phyloP scores from a whole-genome alignment of 1,140 invertebrate genomes.

The Adelges cooleyi region DNA sequence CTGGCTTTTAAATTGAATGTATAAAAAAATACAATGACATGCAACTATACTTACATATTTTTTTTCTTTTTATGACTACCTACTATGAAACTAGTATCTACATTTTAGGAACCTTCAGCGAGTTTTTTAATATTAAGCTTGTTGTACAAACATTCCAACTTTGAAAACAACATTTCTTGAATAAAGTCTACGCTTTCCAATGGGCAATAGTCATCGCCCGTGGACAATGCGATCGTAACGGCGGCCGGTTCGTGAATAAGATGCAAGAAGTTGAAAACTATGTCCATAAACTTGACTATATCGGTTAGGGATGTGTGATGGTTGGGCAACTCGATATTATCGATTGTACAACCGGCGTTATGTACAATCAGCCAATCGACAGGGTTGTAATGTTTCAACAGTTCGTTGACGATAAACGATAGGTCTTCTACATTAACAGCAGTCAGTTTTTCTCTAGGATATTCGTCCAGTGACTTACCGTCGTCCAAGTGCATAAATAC shows the following conservation, averaged over 20 bases:
- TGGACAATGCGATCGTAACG: conserved; percentile 68
- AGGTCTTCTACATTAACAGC: conserved; percentile 14
- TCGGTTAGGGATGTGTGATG: conserved; percentile 60
- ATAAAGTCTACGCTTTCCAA: conserved; percentile 59
- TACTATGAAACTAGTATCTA: background rate
- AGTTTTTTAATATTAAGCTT: conserved; percentile 24
- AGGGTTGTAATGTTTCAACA: conserved; percentile 34
- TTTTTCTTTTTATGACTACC: no score
- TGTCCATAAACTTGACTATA: conserved; percentile 49
- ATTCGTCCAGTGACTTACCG: conserved; percentile 2
- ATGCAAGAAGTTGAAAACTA: conserved; percentile 38
- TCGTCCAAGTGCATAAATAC: conserved; percentile 31
- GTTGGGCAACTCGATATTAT: conserved; percentile 66
- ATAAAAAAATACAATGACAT: background rate
- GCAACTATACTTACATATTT: background rate
- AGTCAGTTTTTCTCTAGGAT: conserved; percentile 10
- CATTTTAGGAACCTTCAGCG: background rate
- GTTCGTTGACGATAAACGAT: conserved; percentile 26
- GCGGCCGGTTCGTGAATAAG: conserved; percentile 46
- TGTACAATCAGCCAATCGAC: conserved; percentile 68
- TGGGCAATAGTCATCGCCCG: conserved; percentile 81
- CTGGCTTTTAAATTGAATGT: background rate
- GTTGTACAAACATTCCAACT: conserved; percentile 37
- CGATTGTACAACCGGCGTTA: conserved; percentile 75
- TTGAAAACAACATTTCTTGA: conserved; percentile 47